phyloP scores from a whole-genome alignment of 37 sponge, comb jelly and placozoan species.

The Halichondria panicea region DNA sequence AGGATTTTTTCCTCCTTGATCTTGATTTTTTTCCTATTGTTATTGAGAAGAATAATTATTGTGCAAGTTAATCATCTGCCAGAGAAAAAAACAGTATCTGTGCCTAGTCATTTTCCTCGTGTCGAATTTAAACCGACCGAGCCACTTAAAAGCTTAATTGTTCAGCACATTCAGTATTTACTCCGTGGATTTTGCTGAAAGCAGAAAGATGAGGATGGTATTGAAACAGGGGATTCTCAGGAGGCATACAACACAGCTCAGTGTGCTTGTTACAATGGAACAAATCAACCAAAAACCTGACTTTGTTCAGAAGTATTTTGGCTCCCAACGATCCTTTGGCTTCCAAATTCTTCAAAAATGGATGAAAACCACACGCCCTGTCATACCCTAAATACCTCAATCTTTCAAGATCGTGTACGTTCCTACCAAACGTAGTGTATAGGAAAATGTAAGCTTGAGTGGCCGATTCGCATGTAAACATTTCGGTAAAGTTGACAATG shows the following conservation, averaged over 20 bases:
- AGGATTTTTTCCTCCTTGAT: too few species aligned
- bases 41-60: too few species aligned
- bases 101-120: conserved; percentile 14
- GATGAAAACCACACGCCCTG: too few species aligned
- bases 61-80: conserved; percentile 8
- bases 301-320: background rate
- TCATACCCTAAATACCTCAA: conserved; percentile 11
- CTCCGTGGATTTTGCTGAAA: background rate
- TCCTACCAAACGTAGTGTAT: too few species aligned
- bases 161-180: conserved; percentile 6
- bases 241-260: conserved; percentile 9
- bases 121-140: background rate
- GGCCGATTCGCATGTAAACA: conserved; percentile 22
- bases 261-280: conserved; percentile 12
- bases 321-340: background rate
- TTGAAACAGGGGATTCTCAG: conserved; percentile 1
- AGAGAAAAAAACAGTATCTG: conserved; percentile 1
- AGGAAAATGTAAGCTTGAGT: conserved; percentile 20
- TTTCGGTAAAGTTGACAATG: conserved; percentile 28
- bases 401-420: background rate
- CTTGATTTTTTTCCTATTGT: too few species aligned
- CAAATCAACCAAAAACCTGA: conserved; percentile 8
- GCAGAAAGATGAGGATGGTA: background rate
- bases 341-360: background rate
- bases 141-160: too few species aligned